Percentiles rank a stretch among this genome's conserved stretches.
Evolutionary conservation across 1,140 invertebrate species (phyloP).

Genomic region (Arctopsyche grandis): DNA sequence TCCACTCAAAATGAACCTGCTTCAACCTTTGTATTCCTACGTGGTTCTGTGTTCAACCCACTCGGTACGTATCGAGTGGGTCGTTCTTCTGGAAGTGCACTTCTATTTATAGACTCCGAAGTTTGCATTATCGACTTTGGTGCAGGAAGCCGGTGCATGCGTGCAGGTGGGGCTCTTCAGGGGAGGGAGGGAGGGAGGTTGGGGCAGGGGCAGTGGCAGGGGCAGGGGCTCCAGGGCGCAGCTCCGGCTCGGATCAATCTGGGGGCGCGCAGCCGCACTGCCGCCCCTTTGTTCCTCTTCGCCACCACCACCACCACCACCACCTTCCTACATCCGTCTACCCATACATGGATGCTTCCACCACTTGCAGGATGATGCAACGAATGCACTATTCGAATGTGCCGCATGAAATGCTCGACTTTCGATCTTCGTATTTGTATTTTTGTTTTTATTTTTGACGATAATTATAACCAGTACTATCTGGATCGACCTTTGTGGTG

Average conservation of each 20-base stretch:
- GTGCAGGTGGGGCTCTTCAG: not conserved
- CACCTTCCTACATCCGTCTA: too few species aligned
- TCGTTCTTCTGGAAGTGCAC: too few species aligned
- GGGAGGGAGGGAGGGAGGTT: not conserved
- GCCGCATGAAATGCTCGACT: too few species aligned
- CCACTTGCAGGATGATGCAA: not conserved
- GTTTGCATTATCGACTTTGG: not conserved
- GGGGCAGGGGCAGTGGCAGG: not conserved
- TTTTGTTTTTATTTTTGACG: too few species aligned
- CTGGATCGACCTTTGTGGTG: not conserved
- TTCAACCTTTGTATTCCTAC: too few species aligned
- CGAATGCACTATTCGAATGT: not conserved
- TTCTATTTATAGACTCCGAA: too few species aligned
- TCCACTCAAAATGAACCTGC: too few species aligned
- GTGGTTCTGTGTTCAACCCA: too few species aligned
- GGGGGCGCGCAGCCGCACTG: slow-evolving; percentile 5
- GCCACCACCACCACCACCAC: not conserved
- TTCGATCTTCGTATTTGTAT: too few species aligned
- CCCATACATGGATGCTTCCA: too few species aligned
- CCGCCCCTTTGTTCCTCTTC: not conserved
- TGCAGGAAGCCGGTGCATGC: not conserved
- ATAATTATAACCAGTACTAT: too few species aligned
- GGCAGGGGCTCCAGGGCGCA: not conserved
- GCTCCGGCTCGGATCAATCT: not conserved
- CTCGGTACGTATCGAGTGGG: too few species aligned